Evolutionary conservation across 1,140 invertebrate species (phyloP), one percentile per base, ranked within the genome.

Genomic region (Meloidogyne hapla): DNA sequence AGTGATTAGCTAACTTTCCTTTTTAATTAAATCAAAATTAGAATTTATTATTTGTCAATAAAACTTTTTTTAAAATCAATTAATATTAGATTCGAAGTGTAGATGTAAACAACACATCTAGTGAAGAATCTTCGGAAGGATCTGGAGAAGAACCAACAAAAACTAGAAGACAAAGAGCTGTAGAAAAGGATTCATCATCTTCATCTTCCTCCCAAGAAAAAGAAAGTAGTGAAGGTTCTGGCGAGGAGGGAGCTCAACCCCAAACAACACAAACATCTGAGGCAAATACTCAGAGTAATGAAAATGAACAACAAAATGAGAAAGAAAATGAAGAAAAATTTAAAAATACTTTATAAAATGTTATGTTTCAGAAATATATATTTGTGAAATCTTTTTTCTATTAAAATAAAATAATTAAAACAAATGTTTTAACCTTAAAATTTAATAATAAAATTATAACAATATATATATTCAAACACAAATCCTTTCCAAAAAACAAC

Each of bases 141-240:
- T 56, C 67, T 69, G 67, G 67, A 40, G 48, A 69, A 69, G 67
- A 48, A 40, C 40, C 23, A 69, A 25, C 67, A 69, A 26, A 15
- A 48, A 25, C 3, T 13, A 33, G 28, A 40, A 40, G 28, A 15
- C 9, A 48, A 38, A 38, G 66, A 45, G 26, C 26, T n/a, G 5
- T 25, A 3, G 65, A 66, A 28, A 68, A 45, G 13, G 28, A 69
- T 25, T 25, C 21, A 15, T 69, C 67, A 25, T 69, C 21, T 69
- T 69, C 67, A 21, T 68, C 67, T 69, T 69, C 67, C 0, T 69
- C 67, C 2, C 40, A 69, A 25, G 67, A 69, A 69, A 63, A 63
- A 25, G 67, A 69, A 69, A 63, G 9, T 63, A 42, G 40, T 67
- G 65, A 67, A 42, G 65, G 21, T 18, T 67, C 65, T 25, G 65